These are phyloP conservation scores for Nemapogon koenigi DNA, from an alignment of 2,888 invertebrate genomes.

Conservation along the genomic window DNA sequence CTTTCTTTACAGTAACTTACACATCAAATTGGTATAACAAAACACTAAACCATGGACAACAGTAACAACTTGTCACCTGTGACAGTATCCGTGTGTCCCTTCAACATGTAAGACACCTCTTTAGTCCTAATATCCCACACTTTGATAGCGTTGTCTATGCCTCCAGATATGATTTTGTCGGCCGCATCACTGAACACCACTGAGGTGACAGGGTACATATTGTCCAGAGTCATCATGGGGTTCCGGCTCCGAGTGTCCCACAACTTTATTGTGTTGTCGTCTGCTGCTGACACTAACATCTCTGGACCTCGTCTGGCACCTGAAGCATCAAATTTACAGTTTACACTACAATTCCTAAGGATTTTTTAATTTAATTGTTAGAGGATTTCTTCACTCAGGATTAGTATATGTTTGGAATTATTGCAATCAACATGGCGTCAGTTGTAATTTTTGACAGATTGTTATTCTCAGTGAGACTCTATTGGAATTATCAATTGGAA, in stretches of 20 bases:
- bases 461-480: too few relatives aligned
- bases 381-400: too few relatives aligned
- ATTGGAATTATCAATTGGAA: too few relatives aligned
- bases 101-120: conserved; percentile 80
- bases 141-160: conserved; percentile 97
- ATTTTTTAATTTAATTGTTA: too few relatives aligned
- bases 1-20: too few relatives aligned
- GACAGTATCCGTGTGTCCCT: conserved; percentile 95
- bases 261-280: conserved; percentile 91
- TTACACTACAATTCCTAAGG: too few relatives aligned
- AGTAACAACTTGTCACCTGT: conserved; percentile 79
- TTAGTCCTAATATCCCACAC: conserved; percentile 95
- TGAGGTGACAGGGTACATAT: conserved; percentile 80
- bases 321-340: too few relatives aligned
- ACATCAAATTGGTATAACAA: not conserved
- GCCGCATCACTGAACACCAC: conserved; percentile 97
- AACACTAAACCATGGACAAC: conserved; percentile 4
- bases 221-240: conserved; percentile 74
- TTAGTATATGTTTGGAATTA: too few relatives aligned
- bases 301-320: conserved; percentile 89
- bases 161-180: conserved; percentile 93
- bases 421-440: too few relatives aligned
- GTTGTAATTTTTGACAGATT: too few relatives aligned
- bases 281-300: conserved; percentile 90
- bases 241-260: conserved; percentile 93